phyloP scores from a whole-genome alignment of 2,888 invertebrate species.

The Iphiclides podalirius region DNA sequence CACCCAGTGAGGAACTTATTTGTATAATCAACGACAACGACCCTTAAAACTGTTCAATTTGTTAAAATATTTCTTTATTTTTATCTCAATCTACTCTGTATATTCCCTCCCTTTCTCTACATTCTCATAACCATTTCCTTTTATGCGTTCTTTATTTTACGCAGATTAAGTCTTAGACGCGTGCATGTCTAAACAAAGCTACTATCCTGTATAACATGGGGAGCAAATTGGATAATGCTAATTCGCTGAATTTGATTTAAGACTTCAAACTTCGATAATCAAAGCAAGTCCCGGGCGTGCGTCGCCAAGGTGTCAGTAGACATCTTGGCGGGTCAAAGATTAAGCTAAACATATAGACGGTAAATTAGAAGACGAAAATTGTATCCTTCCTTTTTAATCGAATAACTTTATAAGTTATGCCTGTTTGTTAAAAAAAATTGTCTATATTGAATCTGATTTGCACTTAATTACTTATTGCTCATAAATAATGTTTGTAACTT shows the following conservation, averaged over 20 bases:
- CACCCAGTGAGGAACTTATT: no score
- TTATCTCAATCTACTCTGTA: no score
- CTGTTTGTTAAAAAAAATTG: no score
- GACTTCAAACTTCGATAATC: slow-evolving; percentile 76
- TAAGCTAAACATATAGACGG: background rate
- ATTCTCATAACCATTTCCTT: background rate
- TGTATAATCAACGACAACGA: no score
- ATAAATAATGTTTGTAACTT: no score
- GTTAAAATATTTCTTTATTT: no score
- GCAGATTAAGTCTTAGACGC: background rate
- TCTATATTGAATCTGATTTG: no score
- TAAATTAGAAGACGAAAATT: no score
- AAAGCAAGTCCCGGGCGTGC: slow-evolving; percentile 48
- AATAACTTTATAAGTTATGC: no score
- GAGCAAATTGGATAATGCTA: slow-evolving; percentile 70
- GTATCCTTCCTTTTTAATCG: background rate
- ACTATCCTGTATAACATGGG: slow-evolving; percentile 51
- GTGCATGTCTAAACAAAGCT: slow-evolving; percentile 36
- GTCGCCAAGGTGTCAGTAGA: slow-evolving; percentile 38
- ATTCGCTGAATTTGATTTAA: slow-evolving; percentile 57
- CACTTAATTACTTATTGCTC: no score
- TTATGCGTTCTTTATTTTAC: background rate
- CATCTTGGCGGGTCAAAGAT: slow-evolving; percentile 31
- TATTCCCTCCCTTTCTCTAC: no score
- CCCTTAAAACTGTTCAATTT: no score